Percentiles rank a stretch among this genome's conserved stretches.
These are phyloP conservation scores for Lampris megalopsis DNA, from an alignment of 2,113 vertebrate species.

Conservation along the genomic window DNA sequence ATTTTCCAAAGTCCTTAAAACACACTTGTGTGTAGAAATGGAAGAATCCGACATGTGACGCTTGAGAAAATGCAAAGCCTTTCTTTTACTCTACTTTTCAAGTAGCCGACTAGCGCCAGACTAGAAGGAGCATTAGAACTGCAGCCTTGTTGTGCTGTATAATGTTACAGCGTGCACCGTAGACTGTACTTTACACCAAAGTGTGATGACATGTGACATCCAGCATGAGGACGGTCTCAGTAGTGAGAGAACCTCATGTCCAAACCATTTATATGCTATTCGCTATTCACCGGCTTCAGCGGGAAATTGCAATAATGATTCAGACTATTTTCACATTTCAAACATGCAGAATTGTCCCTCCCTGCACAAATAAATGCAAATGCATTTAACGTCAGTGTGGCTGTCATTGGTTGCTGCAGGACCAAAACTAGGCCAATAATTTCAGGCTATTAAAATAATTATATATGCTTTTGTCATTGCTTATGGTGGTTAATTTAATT, in stretches of 20 bases:
- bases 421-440: conserved; percentile 30
- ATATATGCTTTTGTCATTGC: conserved; percentile 41
- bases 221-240: conserved; percentile 10
- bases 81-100: no score
- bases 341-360: conserved; percentile 54
- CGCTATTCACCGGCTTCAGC: conserved; percentile 71
- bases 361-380: conserved; percentile 46
- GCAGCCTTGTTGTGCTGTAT: no score
- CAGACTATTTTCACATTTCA: conserved; percentile 55
- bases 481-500: conserved; percentile 16
- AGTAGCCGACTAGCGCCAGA: no score
- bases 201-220: conserved; percentile 1
- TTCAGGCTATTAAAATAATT: conserved; percentile 26
- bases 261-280: conserved; percentile 69
- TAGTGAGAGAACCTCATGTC: conserved; percentile 49
- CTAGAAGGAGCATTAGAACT: no score
- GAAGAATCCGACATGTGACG: no score
- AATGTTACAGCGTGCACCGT: background rate
- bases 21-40: no score
- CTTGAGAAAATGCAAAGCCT: no score
- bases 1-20: no score
- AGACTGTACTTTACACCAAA: background rate
- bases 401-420: conserved; percentile 30
- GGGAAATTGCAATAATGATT: conserved; percentile 65
- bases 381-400: conserved; percentile 40